phyloP scores from a whole-genome alignment of 37 sponge, comb jelly and placozoan species.

The Spongia lamella region DNA sequence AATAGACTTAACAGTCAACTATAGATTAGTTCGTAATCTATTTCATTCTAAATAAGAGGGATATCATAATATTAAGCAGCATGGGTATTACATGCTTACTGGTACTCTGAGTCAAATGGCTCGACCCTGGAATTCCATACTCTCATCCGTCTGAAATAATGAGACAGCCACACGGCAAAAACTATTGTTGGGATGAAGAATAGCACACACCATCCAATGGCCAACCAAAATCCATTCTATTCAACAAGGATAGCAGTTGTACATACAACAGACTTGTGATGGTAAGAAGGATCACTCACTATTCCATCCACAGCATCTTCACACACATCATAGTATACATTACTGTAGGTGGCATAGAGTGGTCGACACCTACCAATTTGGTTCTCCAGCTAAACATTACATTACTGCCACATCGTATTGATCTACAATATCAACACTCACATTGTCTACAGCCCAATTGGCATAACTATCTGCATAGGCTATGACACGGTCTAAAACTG shows the following conservation, averaged over 20 bases:
- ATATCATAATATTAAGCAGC: not conserved
- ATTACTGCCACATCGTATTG: not conserved
- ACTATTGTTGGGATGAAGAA: conserved; percentile 73
- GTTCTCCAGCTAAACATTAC: conserved; percentile 24
- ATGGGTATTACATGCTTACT: not conserved
- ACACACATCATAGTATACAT: conserved; percentile 44
- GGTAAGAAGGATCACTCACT: conserved; percentile 25
- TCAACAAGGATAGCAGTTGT: not conserved
- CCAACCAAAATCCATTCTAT: conserved; percentile 85
- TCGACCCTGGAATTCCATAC: too few relatives aligned
- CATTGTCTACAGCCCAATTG: not conserved
- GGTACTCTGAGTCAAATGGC: not conserved
- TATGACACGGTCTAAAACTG: not conserved
- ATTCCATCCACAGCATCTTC: conserved; percentile 56
- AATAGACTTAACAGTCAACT: too few relatives aligned
- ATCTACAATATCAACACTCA: too few relatives aligned
- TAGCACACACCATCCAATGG: conserved; percentile 69
- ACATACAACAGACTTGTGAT: not conserved
- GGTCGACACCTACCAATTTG: conserved; percentile 54
- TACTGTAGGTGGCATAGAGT: conserved; percentile 37
- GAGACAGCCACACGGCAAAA: conserved; percentile 48
- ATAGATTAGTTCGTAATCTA: too few relatives aligned
- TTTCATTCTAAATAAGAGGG: not conserved
- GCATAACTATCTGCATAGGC: conserved; percentile 5
- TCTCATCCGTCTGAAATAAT: conserved; percentile 45